These are phyloP conservation scores for Erpobdella octoculata DNA, from an alignment of 2,888 invertebrate species.

Conservation along the genomic window DNA sequence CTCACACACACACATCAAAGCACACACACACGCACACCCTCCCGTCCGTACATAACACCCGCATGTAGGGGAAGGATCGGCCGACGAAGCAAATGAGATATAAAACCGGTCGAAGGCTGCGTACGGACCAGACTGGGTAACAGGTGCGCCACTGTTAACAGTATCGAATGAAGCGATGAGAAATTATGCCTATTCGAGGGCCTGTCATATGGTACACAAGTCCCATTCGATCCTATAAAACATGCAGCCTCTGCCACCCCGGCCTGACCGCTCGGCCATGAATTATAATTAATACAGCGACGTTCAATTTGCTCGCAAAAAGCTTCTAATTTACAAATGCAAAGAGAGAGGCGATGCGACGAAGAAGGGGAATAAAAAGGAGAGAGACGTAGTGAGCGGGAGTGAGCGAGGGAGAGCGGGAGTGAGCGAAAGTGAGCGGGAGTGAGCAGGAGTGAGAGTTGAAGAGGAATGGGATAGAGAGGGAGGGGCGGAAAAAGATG, in stretches of 20 bases:
- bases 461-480: neutral
- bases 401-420: neutral
- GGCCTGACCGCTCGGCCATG: neutral
- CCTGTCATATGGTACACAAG: neutral
- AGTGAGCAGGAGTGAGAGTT: neutral
- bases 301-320: neutral
- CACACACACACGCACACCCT: conserved; percentile 19
- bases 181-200: conserved; percentile 6
- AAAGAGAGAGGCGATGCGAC: too few relatives aligned
- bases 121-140: too few relatives aligned
- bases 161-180: too few relatives aligned
- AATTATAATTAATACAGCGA: neutral
- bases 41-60: conserved; percentile 4
- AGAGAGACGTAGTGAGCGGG: neutral
- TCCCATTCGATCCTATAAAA: neutral
- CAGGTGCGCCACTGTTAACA: too few relatives aligned
- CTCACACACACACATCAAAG: conserved; percentile 12
- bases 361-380: neutral
- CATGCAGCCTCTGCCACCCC: neutral
- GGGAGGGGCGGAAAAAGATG: neutral
- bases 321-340: neutral
- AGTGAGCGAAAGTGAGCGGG: neutral
- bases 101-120: too few relatives aligned
- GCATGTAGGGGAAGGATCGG: too few relatives aligned
- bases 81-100: too few relatives aligned